Base-by-base conservation (phyloP, 2,888 invertebrate genomes). In the Dynastes tityus region DNA sequence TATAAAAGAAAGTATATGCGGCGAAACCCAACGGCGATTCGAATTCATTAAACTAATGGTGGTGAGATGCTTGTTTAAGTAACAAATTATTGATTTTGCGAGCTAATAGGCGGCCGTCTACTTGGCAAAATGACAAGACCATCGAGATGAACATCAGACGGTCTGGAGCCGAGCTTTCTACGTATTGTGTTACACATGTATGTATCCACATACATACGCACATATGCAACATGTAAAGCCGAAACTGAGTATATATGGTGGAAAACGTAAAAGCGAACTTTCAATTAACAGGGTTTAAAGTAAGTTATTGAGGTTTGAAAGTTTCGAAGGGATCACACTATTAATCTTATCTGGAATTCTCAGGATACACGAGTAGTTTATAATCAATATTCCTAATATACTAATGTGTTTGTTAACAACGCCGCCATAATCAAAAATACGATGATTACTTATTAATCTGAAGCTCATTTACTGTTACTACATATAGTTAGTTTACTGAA, bases 121-220 rank as follows among this genome's bases (percentile, higher is more conserved):
- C 40, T 73, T 73, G 73, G 73, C 73, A 73, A 73, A 73, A 16
- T 73, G 73, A 73, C 73, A 61, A 73, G 61, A 40, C 4, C 61
- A 61, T 22, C 37, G 45, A 73, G 73, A 73, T 61, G 73, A 73
- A 61, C 58, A 73, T 29, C 73, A 73, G 73, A 73, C 73, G 22
- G 40, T 58, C 45, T 40, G 73, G 73, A 73, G 73, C 73, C 73
- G 0, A 40, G 27, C 32, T 53, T 55, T 37, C 37, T 37, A 29
- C 16, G 37, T 16, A 65, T 65, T 2, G 27, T 13, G 32, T 64
- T 8, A 37, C 37, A 13, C 4, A 29, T 3, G 11, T 53, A 53
- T n/a, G 8, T 8, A 53, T 11, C 53, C 32, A 32, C 2, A 32
- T 32, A 32, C 32, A 32, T 32, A 32, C 53, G 11, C 8, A 11